phyloP scores from a whole-genome alignment of 1,140 invertebrate genomes.

The Pseudomyrmex concolor region DNA sequence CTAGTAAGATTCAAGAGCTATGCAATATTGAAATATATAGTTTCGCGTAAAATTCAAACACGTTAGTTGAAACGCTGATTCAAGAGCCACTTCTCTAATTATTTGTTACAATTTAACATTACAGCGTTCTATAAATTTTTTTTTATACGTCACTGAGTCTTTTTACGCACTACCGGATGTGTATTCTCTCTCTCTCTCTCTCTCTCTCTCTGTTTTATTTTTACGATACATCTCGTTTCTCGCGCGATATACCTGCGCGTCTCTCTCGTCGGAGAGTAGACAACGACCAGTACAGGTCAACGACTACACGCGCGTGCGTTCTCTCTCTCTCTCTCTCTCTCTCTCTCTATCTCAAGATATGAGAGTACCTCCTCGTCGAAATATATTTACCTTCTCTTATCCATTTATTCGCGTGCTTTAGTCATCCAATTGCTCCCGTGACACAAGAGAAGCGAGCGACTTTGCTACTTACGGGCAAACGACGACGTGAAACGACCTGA shows the following conservation, averaged over 20 bases:
- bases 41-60: background rate
- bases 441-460: conserved; percentile 47
- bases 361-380: conserved; percentile 37
- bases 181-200: background rate
- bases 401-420: conserved; percentile 61
- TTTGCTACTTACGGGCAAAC: conserved; percentile 36
- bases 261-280: background rate
- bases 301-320: background rate
- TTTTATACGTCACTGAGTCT: too few relatives aligned
- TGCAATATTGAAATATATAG: background rate
- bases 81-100: background rate
- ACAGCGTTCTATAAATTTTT: background rate
- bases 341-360: background rate
- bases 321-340: too few relatives aligned
- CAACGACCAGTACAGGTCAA: conserved; percentile 21
- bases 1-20: background rate
- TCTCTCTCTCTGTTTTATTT: background rate
- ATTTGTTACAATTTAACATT: conserved; percentile 9
- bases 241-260: background rate
- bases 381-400: conserved; percentile 33
- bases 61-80: background rate
- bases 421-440: conserved; percentile 55
- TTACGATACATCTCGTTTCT: background rate
- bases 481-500: conserved; percentile 35
- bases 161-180: too few relatives aligned